These are phyloP conservation scores for Troides aeacus DNA, from an alignment of 2,888 invertebrate genomes.

Conservation along the genomic window DNA sequence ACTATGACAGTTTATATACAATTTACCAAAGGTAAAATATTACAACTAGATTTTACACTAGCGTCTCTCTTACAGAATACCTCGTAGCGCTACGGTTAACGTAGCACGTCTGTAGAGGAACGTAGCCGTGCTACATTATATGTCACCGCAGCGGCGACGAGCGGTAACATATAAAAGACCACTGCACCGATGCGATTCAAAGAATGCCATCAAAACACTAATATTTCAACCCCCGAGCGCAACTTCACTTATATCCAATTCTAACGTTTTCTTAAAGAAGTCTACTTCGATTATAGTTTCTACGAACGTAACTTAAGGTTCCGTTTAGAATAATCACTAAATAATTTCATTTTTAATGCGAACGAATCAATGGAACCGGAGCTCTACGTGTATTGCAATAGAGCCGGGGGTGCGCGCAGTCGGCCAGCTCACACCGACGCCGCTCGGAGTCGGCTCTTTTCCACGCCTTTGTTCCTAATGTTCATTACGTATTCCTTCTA, in stretches of 20 bases:
- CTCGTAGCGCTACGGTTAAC: not conserved
- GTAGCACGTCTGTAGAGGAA: conserved; percentile 22
- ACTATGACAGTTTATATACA: too few relatives aligned
- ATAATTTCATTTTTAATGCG: conserved; percentile 46
- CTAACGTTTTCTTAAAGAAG: conserved; percentile 42
- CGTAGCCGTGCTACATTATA: conserved; percentile 11
- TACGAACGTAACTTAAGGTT: conserved; percentile 38
- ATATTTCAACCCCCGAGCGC: conserved; percentile 63
- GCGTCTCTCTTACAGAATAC: too few relatives aligned
- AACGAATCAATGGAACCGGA: conserved; percentile 38
- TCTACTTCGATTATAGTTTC: conserved; percentile 36
- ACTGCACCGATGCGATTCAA: conserved; percentile 53
- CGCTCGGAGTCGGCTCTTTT: conserved; percentile 68
- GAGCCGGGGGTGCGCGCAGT: conserved; percentile 34
- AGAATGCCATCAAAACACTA: conserved; percentile 66
- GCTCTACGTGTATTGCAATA: conserved; percentile 42
- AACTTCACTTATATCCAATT: conserved; percentile 69
- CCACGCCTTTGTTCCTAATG: conserved; percentile 73
- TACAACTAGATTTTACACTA: too few relatives aligned
- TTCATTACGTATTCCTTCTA: conserved; percentile 75
- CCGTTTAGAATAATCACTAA: conserved; percentile 36
- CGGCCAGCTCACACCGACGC: conserved; percentile 67
- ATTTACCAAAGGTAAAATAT: too few relatives aligned
- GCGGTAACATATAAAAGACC: conserved; percentile 47
- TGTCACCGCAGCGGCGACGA: conserved; percentile 29